A percentile compares a stretch with the other conserved stretches of the same genome.
Conservation (phyloP, 2,888 invertebrate genomes). For the Atherix ibis region DNA sequence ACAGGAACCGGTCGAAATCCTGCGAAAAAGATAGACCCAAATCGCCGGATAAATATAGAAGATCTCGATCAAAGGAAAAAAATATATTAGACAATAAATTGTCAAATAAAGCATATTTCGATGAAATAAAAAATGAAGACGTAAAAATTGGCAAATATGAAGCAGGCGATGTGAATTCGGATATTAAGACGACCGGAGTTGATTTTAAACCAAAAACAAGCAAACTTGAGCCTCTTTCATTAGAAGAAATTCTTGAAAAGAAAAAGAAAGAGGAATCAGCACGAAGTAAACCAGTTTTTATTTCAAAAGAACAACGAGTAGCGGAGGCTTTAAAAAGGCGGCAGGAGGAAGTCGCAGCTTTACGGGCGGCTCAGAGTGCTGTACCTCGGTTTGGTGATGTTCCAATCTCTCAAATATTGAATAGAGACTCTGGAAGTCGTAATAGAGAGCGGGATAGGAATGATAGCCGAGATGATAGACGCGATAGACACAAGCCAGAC, state of each 20-base stretch:
- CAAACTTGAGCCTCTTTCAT: slow-evolving; percentile 69
- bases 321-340: slow-evolving; percentile 77
- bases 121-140: slow-evolving; percentile 5
- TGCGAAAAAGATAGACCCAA: slow-evolving; percentile 24
- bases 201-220: slow-evolving; percentile 27
- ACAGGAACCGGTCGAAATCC: slow-evolving; percentile 21
- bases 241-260: slow-evolving; percentile 89
- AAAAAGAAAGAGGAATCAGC: slow-evolving; percentile 94
- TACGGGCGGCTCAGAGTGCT: slow-evolving; percentile 47
- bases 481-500: slow-evolving; percentile 11
- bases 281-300: slow-evolving; percentile 88
- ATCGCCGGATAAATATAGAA: slow-evolving; percentile 16
- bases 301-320: slow-evolving; percentile 90
- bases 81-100: slow-evolving; percentile 17
- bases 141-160: slow-evolving; percentile 22
- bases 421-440: slow-evolving; percentile 17
- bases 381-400: slow-evolving; percentile 4
- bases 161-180: slow-evolving; percentile 1
- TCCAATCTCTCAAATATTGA: not conserved
- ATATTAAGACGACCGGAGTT: slow-evolving; percentile 33
- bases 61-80: slow-evolving; percentile 22
- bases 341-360: slow-evolving; percentile 73
- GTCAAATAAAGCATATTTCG: too few relatives aligned
- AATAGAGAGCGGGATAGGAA: slow-evolving; percentile 36
- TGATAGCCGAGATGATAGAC: slow-evolving; percentile 23